phyloP scores from a whole-genome alignment of 2,113 vertebrate genomes.

The Phaetusa simplex region DNA sequence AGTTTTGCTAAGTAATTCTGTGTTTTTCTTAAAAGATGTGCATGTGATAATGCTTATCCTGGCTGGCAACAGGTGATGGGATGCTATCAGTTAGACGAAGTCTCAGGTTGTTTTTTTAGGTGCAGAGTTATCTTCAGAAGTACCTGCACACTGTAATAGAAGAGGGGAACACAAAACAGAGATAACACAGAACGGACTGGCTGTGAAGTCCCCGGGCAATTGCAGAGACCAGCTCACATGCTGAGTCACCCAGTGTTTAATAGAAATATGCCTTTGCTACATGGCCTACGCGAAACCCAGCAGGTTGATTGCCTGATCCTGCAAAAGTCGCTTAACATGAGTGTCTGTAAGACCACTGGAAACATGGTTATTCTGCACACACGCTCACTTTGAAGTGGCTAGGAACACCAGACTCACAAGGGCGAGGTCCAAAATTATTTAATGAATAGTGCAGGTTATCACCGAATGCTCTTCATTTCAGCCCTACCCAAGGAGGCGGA shows the following conservation, averaged over 20 bases:
- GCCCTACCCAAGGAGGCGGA: neutral
- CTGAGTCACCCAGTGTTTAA: neutral
- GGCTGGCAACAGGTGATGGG: neutral
- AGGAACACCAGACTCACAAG: neutral
- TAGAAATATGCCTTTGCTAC: neutral
- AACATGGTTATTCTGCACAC: neutral
- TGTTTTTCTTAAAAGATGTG: neutral
- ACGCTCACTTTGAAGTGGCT: neutral
- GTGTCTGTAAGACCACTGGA: neutral
- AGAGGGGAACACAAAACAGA: neutral
- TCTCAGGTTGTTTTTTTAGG: neutral
- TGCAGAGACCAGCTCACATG: neutral
- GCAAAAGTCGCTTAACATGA: neutral
- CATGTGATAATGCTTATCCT: neutral
- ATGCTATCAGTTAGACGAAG: neutral
- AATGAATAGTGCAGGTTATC: neutral
- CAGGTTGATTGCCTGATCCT: neutral
- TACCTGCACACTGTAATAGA: neutral
- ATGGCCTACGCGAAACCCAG: neutral
- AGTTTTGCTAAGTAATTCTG: neutral
- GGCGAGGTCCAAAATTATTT: neutral
- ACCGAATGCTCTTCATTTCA: neutral
- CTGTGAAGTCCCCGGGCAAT: neutral
- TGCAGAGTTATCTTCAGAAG: neutral
- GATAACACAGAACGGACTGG: neutral